phyloP scores from a whole-genome alignment of 2,888 invertebrate genomes.

The Agrotis exclamationis region DNA sequence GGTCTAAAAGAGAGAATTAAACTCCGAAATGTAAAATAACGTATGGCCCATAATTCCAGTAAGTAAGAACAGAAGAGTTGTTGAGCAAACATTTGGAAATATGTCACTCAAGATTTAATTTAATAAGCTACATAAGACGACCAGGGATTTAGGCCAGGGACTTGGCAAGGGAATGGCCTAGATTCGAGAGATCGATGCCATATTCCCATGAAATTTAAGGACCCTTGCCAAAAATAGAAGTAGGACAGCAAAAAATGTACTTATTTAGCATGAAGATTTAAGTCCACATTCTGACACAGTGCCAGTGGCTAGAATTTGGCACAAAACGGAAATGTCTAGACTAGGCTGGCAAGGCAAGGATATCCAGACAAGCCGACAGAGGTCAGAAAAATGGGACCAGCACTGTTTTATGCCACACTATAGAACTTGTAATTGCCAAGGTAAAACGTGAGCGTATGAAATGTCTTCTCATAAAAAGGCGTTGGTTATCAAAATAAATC shows the following conservation, averaged over 20 bases:
- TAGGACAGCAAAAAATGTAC: constrained; percentile 53
- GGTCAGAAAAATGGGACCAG: constrained; percentile 15
- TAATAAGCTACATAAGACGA: constrained; percentile 10
- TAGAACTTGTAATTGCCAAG: background rate
- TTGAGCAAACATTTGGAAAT: constrained; percentile 4
- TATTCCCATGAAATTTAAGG: constrained; percentile 39
- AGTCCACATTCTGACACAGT: constrained; percentile 52
- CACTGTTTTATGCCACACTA: background rate
- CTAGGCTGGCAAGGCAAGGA: constrained; percentile 34
- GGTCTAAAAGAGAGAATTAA: background rate
- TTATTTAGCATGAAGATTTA: constrained; percentile 59
- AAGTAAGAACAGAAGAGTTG: background rate
- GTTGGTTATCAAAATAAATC: background rate
- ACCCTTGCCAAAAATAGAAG: constrained; percentile 62
- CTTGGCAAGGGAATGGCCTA: constrained; percentile 30
- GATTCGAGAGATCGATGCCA: constrained; percentile 28
- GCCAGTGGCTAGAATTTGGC: constrained; percentile 68
- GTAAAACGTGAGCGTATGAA: background rate
- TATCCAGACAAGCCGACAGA: constrained; percentile 10
- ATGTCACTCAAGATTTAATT: constrained; percentile 15
- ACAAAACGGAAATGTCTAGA: constrained; percentile 41
- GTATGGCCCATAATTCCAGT: background rate
- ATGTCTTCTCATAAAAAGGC: background rate
- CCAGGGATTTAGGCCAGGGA: constrained; percentile 25
- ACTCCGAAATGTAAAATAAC: background rate